Evolutionary conservation across 2,797 vertebrate genomes (phyloP).

Genomic region (Darevskia nairensis): DNA sequence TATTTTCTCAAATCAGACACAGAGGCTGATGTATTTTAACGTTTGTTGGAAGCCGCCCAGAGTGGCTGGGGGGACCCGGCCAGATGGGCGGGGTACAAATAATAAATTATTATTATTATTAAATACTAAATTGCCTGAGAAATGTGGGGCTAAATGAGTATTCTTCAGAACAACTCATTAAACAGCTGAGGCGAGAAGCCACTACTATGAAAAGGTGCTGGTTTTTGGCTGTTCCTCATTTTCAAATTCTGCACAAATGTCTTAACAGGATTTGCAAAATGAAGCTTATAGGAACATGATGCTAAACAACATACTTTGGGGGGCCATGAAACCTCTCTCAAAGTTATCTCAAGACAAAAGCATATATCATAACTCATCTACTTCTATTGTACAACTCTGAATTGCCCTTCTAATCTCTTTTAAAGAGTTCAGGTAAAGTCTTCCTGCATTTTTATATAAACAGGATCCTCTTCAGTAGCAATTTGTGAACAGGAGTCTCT

Average conservation of each 20-base stretch:
- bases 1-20: not conserved
- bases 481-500: not conserved
- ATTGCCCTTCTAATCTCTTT: not conserved
- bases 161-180: not conserved
- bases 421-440: not conserved
- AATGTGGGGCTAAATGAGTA: not conserved
- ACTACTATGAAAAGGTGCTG: not conserved
- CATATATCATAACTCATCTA: not conserved
- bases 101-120: too few relatives aligned
- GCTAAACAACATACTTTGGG: not conserved
- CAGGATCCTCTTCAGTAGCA: not conserved
- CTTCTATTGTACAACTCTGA: not conserved
- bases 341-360: not conserved
- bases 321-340: not conserved
- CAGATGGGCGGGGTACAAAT: too few relatives aligned
- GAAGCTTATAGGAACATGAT: not conserved
- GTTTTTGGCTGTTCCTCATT: not conserved
- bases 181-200: not conserved
- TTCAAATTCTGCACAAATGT: not conserved
- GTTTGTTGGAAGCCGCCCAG: too few relatives aligned
- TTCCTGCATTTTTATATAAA: not conserved
- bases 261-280: not conserved
- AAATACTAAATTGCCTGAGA: not conserved
- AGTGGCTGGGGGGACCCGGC: too few relatives aligned
- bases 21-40: too few relatives aligned